Base-by-base conservation (phyloP, 2,797 vertebrate genomes). In the Hypotaenidia philippensis region DNA sequence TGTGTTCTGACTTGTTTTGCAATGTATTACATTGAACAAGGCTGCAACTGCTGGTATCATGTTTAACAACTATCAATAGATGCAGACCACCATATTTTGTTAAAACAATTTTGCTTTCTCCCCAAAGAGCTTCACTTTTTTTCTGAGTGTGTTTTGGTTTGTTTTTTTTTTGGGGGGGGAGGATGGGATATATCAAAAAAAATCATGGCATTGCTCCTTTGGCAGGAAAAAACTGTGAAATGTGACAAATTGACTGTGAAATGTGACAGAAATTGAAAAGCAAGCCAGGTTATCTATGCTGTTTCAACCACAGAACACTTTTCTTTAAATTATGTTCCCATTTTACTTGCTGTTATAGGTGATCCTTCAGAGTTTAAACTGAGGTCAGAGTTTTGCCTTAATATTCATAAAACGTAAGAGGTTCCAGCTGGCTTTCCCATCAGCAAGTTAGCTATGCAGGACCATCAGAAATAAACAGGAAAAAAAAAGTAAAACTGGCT, bases 351-450 rank as follows among this genome's bases (percentile, higher is more conserved):
- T 74, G 22, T 19, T 89, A 69, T 83, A 1, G 4, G 68, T 93
- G 75, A 94, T 79, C 44, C 52, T 87, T n/a, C 49, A 61, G 5
- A 74, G 32, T 74, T 82, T 91, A 79, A 95, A 87, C 68, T 53
- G 41, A 88, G 91, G 81, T 90, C 78, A 92, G 84, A 89, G 40
- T 94, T 94, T 94, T 93, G 71, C 64, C 49, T 89, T 89, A 32
- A 13, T 45, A 55, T 77, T 94, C 90, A 92, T 83, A 85, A 92
- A 94, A 57, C 29, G 71, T 32, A 80, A 96, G 93, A 94, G 83
- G 49, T 87, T 94, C 66, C 90, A 96, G 63, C 86, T 96, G 96
- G 18, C 63, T 81, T 93, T 93, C 56, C 36, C 45, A 94, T 87
- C 82, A 94, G 81, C 86, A 93, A 80, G 90, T 80, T 64, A 49